Base-by-base conservation (phyloP, 2,113 vertebrate species). In the Galemys pyrenaicus region DNA sequence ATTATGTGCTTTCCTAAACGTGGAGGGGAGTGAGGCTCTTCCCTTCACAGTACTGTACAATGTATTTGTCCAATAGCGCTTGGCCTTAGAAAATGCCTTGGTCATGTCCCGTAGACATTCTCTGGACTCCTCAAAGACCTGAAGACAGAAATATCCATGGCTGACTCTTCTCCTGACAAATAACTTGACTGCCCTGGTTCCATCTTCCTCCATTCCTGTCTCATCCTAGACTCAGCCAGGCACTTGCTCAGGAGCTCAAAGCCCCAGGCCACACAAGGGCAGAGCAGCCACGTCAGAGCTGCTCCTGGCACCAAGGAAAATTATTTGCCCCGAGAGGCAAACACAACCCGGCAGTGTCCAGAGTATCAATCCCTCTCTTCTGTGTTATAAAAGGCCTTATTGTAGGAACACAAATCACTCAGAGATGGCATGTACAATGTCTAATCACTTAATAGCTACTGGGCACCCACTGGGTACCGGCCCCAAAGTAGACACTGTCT, bases 251-350 rank as follows among this genome's bases (percentile, higher is more conserved):
- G 17, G 67, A 87, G 49, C 93, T 93, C 65, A 81, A 91, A 94
- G 75, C 58, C 79, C 73, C 56, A 51, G 90, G 94, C 95, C 87
- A 93, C 96, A 75, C 39, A 94, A 93, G 94, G 92, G 89, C 81
- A 96, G 39, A 85, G 39, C 37, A 54, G 68, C 90, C 89, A 87
- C 74, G 5, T 93, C 96, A 92, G 82, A 89, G 94, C 96, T 95
- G 93, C 87, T 96, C 97, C 97, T 97, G 96, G 96, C 94, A 97
- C 97, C 96, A 96, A 93, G 71, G 92, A 96, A 97, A 96, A 97
- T 97, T 62, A 95, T 97, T 97, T 96, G 95, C 87, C 92, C 94
- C 1, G 1, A 96, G 94, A 96, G 73, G 92, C 96, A 93, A 96
- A 94, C 89, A 97, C 97, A 96, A 93, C 92, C 85, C 32, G 1